Conservation (phyloP, 1,140 invertebrate species). For the Battus philenor region DNA sequence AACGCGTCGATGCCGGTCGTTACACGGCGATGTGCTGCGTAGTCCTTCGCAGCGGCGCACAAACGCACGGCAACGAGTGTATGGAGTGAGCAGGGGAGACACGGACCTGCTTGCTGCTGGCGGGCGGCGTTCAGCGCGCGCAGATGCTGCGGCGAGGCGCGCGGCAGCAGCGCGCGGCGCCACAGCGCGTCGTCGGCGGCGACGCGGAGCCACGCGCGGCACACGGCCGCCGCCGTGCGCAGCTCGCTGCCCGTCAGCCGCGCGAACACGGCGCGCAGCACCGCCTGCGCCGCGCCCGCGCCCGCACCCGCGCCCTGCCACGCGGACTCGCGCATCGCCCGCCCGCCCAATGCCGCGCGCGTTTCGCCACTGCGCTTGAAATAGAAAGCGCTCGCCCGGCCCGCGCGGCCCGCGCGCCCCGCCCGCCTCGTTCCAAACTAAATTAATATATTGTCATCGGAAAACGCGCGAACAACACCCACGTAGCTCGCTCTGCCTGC, state of each 20-base stretch:
- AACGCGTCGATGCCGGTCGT: no score
- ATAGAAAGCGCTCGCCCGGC: conserved; percentile 20
- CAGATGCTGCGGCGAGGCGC: no score
- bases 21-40: no score
- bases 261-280: conserved; percentile 19
- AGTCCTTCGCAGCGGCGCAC: no score
- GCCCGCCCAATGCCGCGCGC: conserved; percentile 12
- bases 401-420: conserved; percentile 3
- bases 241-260: conserved; percentile 27
- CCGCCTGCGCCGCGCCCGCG: conserved; percentile 25
- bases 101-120: no score
- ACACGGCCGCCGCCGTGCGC: conserved; percentile 16
- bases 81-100: no score
- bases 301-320: conserved; percentile 19
- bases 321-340: conserved; percentile 19
- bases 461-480: no score
- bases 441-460: no score
- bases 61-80: no score
- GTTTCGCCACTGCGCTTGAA: conserved; percentile 1
- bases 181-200: conserved; percentile 10
- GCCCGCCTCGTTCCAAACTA: neutral
- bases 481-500: no score
- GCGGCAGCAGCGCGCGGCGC: neutral
- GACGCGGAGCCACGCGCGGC: conserved; percentile 12
- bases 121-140: no score